A percentile compares a stretch with the other conserved stretches of the same genome.
phyloP scores from a whole-genome alignment of 1,140 invertebrate species.

The Pristionchus pacificus region DNA sequence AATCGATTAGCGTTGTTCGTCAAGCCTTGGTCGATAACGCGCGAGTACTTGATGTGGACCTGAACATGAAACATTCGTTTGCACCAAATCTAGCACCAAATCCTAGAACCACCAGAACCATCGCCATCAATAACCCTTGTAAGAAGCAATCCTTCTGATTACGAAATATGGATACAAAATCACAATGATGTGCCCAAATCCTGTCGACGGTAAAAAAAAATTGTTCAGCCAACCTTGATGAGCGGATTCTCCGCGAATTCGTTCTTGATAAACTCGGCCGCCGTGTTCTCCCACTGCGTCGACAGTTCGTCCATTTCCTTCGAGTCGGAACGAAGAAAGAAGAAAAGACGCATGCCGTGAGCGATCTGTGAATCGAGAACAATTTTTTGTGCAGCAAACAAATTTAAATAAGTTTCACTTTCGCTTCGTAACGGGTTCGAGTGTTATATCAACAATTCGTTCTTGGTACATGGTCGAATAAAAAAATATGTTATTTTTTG shows the following conservation, averaged over 20 bases:
- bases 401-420: too few species aligned
- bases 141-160: slow-evolving; percentile 16
- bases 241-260: slow-evolving; percentile 44
- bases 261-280: slow-evolving; percentile 39
- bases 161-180: too few species aligned
- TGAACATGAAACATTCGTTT: slow-evolving; percentile 23
- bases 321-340: slow-evolving; percentile 54
- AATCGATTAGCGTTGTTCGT: slow-evolving; percentile 53
- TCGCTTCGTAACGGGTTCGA: too few species aligned
- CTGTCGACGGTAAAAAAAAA: slow-evolving; percentile 7
- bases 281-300: slow-evolving; percentile 48
- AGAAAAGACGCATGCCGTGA: slow-evolving; percentile 53
- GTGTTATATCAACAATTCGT: too few species aligned
- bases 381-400: too few species aligned
- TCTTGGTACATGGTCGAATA: too few species aligned
- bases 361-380: too few species aligned
- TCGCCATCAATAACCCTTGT: slow-evolving; percentile 10
- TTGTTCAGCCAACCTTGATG: too few species aligned
- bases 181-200: not conserved
- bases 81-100: slow-evolving; percentile 16
- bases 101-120: too few species aligned
- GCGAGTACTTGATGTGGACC: slow-evolving; percentile 56
- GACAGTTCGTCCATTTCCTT: slow-evolving; percentile 45
- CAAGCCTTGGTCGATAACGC: slow-evolving; percentile 51
- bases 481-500: too few species aligned